Evolutionary conservation across 2,113 vertebrate species (phyloP), one percentile per base, ranked within the genome.

Genomic region (Eulacestoma nigropectus): DNA sequence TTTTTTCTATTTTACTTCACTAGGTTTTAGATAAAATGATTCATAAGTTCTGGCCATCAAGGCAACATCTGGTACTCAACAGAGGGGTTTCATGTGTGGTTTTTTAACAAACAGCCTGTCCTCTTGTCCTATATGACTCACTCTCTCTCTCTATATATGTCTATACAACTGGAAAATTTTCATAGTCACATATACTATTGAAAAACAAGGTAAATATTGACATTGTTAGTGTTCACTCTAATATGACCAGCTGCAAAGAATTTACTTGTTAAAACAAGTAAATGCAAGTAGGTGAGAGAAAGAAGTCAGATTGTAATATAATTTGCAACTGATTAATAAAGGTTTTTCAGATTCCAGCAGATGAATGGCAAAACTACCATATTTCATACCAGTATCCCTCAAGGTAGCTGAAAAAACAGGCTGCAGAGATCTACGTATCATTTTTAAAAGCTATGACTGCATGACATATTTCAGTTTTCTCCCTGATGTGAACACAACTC

Each of bases 341-440:
- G 11, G 37, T 59, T 60, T 32, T 79, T 56, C 39, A 50, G 33
- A 83, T 25, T 60, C 30, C 3, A 2, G 59, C 35, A 63, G 32
- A 78, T 14, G 33, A 93, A 80, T 25, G 27, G 16, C 30, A 80
- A 72, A 91, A 72, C 6, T 42, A 60, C 16, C 15, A 0, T 12
- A 42, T 73, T 69, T 77, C 32, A 6, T 10, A 57, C 19, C 26
- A 20, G 14, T 56, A n/a, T 26, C 56, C 14, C 78, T 84, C 46
- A 57, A 49, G 32, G 41, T 13, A 62, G 27, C 47, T 67, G n/a
- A 33, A 68, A 30, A 32, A 76, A 50, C 35, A 37, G 62, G 23
- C 33, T 68, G 44, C 55, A 90, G 56, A 85, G 35, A 47, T 14
- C 50, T 37, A n/a, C 0, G 1, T 4, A 3, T 13, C 0, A n/a